Conservation (phyloP, 2,888 invertebrate species). For the Notodonta dromedarius region DNA sequence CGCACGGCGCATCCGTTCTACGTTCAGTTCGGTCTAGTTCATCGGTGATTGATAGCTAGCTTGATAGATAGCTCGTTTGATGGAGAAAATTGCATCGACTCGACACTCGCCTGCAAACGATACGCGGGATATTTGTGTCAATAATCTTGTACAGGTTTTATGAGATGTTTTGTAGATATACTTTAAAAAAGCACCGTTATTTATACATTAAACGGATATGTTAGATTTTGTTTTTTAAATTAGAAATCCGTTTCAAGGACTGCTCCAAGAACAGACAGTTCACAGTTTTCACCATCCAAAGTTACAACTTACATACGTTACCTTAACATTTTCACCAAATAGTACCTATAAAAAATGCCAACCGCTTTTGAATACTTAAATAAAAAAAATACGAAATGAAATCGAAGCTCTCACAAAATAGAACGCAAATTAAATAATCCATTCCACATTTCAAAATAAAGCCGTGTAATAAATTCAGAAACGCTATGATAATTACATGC, state of each 20-base stretch:
- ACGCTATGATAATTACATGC: constrained; percentile 47
- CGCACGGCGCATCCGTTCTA: not conserved
- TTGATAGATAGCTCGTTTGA: constrained; percentile 48
- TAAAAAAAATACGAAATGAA: not conserved
- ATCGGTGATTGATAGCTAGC: constrained; percentile 49
- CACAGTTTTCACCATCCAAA: too few relatives aligned
- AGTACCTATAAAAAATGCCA: not conserved
- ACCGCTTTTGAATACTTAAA: not conserved
- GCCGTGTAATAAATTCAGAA: constrained; percentile 44
- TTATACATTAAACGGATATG: too few relatives aligned
- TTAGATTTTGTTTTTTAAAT: too few relatives aligned
- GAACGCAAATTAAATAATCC: constrained; percentile 15
- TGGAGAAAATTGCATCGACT: constrained; percentile 49
- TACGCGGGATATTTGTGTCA: constrained; percentile 24
- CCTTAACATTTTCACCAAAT: too few relatives aligned
- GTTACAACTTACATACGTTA: too few relatives aligned
- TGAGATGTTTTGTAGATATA: too few relatives aligned
- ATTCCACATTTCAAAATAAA: constrained; percentile 30
- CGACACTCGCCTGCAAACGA: constrained; percentile 50
- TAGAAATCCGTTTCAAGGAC: too few relatives aligned
- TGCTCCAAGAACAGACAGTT: too few relatives aligned
- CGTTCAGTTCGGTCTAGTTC: constrained; percentile 32
- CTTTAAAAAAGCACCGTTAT: too few relatives aligned
- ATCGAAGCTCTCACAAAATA: not conserved
- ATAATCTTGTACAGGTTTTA: too few relatives aligned